A percentile compares a stretch with the other conserved stretches of the same genome.
phyloP scores from a whole-genome alignment of 2,113 vertebrate genomes.

The Myodes glareolus region DNA sequence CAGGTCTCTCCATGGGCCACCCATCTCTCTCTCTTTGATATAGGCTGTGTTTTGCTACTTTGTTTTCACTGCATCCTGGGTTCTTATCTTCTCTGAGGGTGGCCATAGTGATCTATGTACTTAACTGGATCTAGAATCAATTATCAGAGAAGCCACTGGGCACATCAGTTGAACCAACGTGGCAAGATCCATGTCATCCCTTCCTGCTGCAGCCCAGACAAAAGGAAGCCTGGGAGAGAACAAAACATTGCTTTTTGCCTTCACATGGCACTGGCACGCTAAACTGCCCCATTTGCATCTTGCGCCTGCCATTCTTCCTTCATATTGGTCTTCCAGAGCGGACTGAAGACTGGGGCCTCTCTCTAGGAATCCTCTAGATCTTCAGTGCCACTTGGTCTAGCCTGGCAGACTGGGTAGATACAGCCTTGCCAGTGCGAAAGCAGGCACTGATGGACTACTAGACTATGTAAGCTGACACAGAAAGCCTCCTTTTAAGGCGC shows the following conservation, averaged over 20 bases:
- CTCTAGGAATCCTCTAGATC: background rate
- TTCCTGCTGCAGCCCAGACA: background rate
- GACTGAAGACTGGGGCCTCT: background rate
- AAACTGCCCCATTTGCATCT: background rate
- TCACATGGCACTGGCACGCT: background rate
- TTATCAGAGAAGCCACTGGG: no score
- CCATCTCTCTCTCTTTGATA: background rate
- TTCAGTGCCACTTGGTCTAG: background rate
- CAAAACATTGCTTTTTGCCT: background rate
- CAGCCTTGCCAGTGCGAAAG: background rate
- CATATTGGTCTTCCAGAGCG: background rate
- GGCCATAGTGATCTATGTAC: background rate
- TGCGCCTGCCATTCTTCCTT: background rate
- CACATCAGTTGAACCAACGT: background rate
- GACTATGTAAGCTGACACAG: background rate
- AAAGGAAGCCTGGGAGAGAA: background rate
- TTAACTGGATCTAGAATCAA: background rate
- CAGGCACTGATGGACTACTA: background rate
- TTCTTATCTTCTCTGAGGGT: background rate
- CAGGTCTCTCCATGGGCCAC: background rate
- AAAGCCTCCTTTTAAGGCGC: background rate
- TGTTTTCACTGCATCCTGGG: background rate
- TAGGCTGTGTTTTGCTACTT: background rate
- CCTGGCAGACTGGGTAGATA: background rate
- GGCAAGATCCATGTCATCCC: background rate